Base-by-base conservation (phyloP, 2,113 vertebrate genomes). In the Catagonus wagneri region DNA sequence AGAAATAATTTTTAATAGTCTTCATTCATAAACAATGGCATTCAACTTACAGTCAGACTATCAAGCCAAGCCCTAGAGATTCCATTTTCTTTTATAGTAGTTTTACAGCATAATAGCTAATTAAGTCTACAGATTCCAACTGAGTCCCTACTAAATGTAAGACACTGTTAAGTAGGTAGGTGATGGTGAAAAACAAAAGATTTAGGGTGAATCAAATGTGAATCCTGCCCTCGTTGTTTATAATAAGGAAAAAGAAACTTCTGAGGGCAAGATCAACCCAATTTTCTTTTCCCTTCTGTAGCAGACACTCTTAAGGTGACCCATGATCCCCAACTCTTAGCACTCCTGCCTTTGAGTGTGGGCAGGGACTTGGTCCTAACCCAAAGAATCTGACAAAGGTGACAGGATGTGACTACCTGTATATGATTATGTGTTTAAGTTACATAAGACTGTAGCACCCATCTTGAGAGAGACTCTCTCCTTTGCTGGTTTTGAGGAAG, bases 1-100 rank as follows among this genome's bases (percentile, higher is more conserved):
- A 86, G 69, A 10, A 90, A 95, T 69, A 87, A 83, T 63, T 69
- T 74, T 84, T 95, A 88, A 88, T 52, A 74, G 50, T 22, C 83
- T 80, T 19, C 23, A 20, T 32, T 83, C 50, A 83, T 61, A 94
- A 89, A 90, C 44, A 66, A 39, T 56, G 76, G 29, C 63, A 88
- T 96, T 90, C 75, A 79, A 74, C 27, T 90, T 93, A 22, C 50
- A 65, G 32, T 68, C 25, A 32, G 60, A 86, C 1, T 79, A 3
- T 92, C 63, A 79, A 76, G 39, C 22, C 60, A 85, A 44, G 11
- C 58, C 83, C 36, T 83, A 83, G 22, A 44, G 25, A 79, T 88
- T 94, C 22, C 34, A 12, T 13, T 63, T 89, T 88, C n/a, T 63
- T 80, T 80, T 16, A 72, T 10, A 85, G 56, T 20, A 89, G 14